Evolutionary conservation across 2,888 invertebrate species (phyloP), one percentile per base, ranked within the genome.

Genomic region (Tetanocera ferruginea): DNA sequence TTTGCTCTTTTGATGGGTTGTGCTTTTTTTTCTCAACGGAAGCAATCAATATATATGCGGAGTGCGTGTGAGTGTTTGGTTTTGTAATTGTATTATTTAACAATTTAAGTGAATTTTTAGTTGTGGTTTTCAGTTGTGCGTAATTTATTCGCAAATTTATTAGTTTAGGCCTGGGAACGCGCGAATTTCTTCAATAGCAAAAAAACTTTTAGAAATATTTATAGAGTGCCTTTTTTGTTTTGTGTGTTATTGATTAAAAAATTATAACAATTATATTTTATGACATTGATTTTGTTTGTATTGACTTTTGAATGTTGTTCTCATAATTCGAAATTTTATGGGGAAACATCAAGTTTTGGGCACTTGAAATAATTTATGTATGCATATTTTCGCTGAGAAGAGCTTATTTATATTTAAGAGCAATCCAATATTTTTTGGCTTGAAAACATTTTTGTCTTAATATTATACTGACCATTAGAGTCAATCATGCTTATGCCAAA

Each of bases 21-120:
- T 11, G 43, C 6, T 43, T 43, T 43, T 43, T 43, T 43, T 43
- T 51, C 8, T 17, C 76, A 57, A 31, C 52, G 76, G 76, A 71
- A 71, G 72, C 37, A 55, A 71, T 70, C 64, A 62, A 51, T 43
- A 51, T n/a, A 11, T 67, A 19, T 37, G 4, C 17, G 55, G 60
- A 25, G 73, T 55, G 62, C 52, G 69, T 62, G 67, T 72, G 37
- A 17, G 57, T 31, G 43, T 60, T 43, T 62, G 76, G 23, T 34
- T 73, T 74, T 55, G 43, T 79, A 79, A 79, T 79, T 79, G 77
- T 77, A 79, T 79, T 77, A 79, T 79, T 79, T 76, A 67, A 69
- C 79, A 76, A 74, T 79, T 79, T 79, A 76, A 79, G 79, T 77
- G 79, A 49, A 43, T 66, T 77, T 77, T 77, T 71, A 31, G 72